Evolutionary conservation across 2,888 invertebrate species (phyloP), one percentile per base, ranked within the genome.

Genomic region (Synanthedon andrenaeformis): DNA sequence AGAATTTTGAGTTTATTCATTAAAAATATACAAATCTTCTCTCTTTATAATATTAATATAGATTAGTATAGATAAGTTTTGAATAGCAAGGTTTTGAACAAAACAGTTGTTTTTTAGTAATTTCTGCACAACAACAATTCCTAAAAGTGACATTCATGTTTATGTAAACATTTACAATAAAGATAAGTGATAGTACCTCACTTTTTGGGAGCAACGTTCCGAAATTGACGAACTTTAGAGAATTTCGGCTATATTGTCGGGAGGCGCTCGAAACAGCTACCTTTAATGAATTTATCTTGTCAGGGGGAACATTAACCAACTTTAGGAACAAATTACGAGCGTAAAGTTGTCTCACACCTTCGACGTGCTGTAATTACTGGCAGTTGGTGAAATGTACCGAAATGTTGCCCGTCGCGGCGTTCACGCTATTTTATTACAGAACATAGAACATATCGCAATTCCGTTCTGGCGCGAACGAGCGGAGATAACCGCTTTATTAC

Each of bases 201-300:
- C 35, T 45, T n/a, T 45, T 45, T 45, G 42, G 42, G 42, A 42
- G 17, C 42, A 14, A 45, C 11, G 45, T 45, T 45, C 45, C 13
- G 42, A 41, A 52, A 23, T 42, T 23, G 17, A 52, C 17, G 41
- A 42, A 52, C 42, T 52, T 13, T 42, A 12, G 52, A 35, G 23
- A 54, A 51, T 51, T 11, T 53, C 55, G 52, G 71, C 68, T 69
- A 64, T 69, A 62, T 64, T 62, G 63, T 63, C 66, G 58, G 60
- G 57, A 57, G 57, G 57, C 65, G 66, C 67, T 69, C 68, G 70
- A 74, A 74, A 74, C 69, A 70, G 14, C 13, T 45, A 45, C 49
- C 49, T 49, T 49, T 81, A 85, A 84, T 83, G 82, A 83, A 85
- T 85, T 85, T 81, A 81, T 78, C 82, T 82, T 79, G 82, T 82